Base-by-base conservation (phyloP, 64 coral and sea anemone species). In the Pocillopora verrucosa region DNA sequence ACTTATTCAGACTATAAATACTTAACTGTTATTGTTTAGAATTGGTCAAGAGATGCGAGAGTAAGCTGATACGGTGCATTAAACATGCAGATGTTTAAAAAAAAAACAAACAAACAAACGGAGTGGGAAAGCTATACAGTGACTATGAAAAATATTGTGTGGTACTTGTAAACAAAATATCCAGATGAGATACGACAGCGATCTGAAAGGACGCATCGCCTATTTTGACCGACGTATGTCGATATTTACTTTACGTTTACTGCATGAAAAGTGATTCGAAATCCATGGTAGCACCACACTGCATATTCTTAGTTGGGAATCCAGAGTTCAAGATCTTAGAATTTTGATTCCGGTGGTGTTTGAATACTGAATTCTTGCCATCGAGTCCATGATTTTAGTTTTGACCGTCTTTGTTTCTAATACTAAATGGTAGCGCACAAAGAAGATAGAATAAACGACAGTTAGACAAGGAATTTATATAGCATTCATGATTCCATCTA, bases 121-220 rank as follows among this genome's bases (percentile, higher is more conserved):
- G 87, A 89, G 87, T 30, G 30, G 89, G 16, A 91, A 91, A 17
- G 57, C 38, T 35, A 13, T 91, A 17, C 12, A 85, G 22, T 91
- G 89, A 80, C 80, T 80, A 85, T 86, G 89, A 72, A 91, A 91
- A 77, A 84, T 91, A 64, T 10, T 1, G 0, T 84, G 89, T 77
- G 89, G 89, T 26, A 65, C 51, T 41, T 91, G 89, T 41, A 45
- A 77, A 0, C 30, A 34, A 20, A 76, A 91, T 26, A 61, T 91
- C 10, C 80, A 77, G 70, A 51, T 91, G 80, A 38, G 89, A 63
- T 85, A 86, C 63, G 80, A 91, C 70, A 63, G 59, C 30, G 30
- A 30, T 30, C 30, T 30, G 30, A 30, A 30, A 30, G 30, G 30
- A 30, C 30, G 30, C 30, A 30, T 30, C 30, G 30, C 30, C 30